phyloP scores from a whole-genome alignment of 92 coral and sea anemone genomes.

The Porites divaricata region DNA sequence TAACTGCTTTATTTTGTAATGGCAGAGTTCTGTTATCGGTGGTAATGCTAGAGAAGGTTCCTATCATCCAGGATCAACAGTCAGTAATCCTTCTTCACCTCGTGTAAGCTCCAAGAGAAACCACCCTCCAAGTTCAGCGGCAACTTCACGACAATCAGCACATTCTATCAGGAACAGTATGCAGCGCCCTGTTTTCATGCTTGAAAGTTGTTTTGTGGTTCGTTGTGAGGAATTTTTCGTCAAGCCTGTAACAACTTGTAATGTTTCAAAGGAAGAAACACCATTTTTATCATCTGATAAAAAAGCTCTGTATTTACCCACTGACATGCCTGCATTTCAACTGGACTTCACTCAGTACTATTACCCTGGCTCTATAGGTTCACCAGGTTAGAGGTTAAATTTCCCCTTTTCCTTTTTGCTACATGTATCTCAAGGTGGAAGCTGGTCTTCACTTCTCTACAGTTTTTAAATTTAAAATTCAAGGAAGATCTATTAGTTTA shows the following conservation, averaged over 20 bases:
- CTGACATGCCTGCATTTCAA: slow-evolving; percentile 98
- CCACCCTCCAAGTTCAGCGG: slow-evolving; percentile 43
- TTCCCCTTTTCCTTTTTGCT: too few species aligned
- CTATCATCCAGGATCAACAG: slow-evolving; percentile 43
- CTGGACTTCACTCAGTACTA: slow-evolving; percentile 95
- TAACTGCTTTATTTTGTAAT: background rate
- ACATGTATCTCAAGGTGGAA: too few species aligned
- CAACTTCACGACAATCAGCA: slow-evolving; percentile 40
- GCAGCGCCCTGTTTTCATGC: slow-evolving; percentile 85
- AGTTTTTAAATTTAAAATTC: too few species aligned
- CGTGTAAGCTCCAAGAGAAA: slow-evolving; percentile 32
- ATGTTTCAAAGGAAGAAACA: slow-evolving; percentile 45
- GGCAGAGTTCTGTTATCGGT: slow-evolving; percentile 31
- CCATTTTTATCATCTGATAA: slow-evolving; percentile 97
- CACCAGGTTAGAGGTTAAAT: slow-evolving; percentile 64
- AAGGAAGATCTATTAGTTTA: too few species aligned
- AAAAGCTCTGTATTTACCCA: slow-evolving; percentile 89
- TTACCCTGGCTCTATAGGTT: slow-evolving; percentile 77
- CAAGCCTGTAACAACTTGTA: slow-evolving; percentile 81
- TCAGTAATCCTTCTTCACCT: slow-evolving; percentile 61
- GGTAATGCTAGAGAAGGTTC: slow-evolving; percentile 45
- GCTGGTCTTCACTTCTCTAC: too few species aligned
- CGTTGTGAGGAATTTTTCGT: slow-evolving; percentile 93
- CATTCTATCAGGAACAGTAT: slow-evolving; percentile 50
- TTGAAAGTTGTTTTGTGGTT: slow-evolving; percentile 85